Evolutionary conservation across 2,113 vertebrate genomes (phyloP).

Genomic region (Thalassoma bifasciatum): DNA sequence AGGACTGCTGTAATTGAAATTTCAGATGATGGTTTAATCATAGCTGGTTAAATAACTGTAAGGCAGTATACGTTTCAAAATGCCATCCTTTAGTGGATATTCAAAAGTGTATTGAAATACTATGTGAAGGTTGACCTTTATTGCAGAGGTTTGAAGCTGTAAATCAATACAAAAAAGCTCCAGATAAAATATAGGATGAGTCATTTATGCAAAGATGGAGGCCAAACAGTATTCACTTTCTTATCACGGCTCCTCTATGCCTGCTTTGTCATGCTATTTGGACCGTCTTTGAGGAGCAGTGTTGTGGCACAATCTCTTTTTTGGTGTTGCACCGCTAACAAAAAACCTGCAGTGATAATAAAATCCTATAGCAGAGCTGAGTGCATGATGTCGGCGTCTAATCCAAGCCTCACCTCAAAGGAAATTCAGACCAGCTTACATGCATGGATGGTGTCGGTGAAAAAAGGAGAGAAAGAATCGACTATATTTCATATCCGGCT

Average conservation of each 20-base stretch:
- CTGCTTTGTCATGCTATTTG: slow-evolving; percentile 46
- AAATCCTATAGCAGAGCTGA: slow-evolving; percentile 69
- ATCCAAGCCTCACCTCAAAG: slow-evolving; percentile 73
- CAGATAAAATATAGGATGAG: not conserved
- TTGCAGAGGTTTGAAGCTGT: not conserved
- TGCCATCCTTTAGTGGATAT: too few relatives aligned
- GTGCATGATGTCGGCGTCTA: slow-evolving; percentile 66
- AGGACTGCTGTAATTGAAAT: not conserved
- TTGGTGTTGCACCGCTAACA: slow-evolving; percentile 45
- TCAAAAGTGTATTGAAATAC: not conserved
- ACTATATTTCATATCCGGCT: slow-evolving; percentile 39
- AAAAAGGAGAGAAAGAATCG: slow-evolving; percentile 28
- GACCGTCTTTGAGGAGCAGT: slow-evolving; percentile 49
- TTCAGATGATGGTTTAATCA: not conserved
- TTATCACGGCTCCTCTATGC: slow-evolving; percentile 5
- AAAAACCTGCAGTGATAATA: slow-evolving; percentile 64
- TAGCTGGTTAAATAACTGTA: not conserved
- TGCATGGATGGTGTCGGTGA: slow-evolving; percentile 42
- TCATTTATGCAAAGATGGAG: slow-evolving; percentile 30
- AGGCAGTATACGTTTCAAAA: not conserved
- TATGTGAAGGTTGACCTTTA: not conserved
- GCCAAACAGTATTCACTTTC: slow-evolving; percentile 14
- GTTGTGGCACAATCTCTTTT: slow-evolving; percentile 43
- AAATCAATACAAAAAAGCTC: not conserved
- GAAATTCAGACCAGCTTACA: slow-evolving; percentile 57